Evolutionary conservation across 2,113 vertebrate genomes (phyloP).

Genomic region (Cricetomys ansorgei): DNA sequence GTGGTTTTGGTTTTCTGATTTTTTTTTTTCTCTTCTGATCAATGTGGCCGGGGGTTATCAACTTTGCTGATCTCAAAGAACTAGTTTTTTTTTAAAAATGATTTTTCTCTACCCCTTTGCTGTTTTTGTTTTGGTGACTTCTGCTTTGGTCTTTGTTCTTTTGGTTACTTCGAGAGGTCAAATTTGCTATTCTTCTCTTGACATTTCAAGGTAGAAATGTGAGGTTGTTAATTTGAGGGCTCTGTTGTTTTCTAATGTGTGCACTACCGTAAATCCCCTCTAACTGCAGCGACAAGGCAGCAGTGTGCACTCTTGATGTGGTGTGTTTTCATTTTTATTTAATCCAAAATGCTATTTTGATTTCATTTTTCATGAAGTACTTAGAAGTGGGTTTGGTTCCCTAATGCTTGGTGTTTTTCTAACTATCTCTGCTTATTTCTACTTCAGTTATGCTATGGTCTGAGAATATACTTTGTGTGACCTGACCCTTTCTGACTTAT

Average conservation of each 20-base stretch:
- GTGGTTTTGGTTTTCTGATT: not conserved
- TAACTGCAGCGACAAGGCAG: not conserved
- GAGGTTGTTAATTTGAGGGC: not conserved
- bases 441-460: not conserved
- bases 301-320: not conserved
- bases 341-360: not conserved
- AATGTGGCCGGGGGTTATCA: not conserved
- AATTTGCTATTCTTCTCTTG: not conserved
- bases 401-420: not conserved
- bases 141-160: not conserved
- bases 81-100: constrained; percentile 5
- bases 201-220: not conserved
- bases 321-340: constrained; percentile 26
- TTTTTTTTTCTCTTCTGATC: not conserved
- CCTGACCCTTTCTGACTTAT: not conserved
- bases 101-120: not conserved
- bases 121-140: not conserved
- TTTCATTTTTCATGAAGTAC: not conserved
- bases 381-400: not conserved
- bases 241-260: not conserved
- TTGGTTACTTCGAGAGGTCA: not conserved
- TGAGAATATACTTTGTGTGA: not conserved
- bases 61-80: not conserved
- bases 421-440: not conserved
- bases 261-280: not conserved